These are phyloP conservation scores for Patella vulgata DNA, from an alignment of 1,140 invertebrate species.

Conservation along the genomic window DNA sequence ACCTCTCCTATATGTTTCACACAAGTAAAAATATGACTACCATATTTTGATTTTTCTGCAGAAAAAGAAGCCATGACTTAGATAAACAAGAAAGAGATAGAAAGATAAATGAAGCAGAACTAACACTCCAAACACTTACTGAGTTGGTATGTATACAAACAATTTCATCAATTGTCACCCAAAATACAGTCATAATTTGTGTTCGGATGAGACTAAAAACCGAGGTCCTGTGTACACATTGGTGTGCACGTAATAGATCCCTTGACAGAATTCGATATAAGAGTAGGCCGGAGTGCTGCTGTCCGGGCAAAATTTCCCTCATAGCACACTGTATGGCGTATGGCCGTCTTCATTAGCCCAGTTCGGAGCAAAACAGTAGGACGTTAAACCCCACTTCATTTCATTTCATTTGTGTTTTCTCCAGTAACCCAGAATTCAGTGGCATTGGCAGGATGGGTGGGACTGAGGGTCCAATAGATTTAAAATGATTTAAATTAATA, in stretches of 20 bases:
- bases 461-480: not conserved
- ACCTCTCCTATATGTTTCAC: not conserved
- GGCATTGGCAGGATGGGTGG: not conserved
- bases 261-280: no score
- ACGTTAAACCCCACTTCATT: no score
- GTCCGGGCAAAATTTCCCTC: no score
- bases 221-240: no score
- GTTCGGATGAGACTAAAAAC: no score
- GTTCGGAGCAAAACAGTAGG: no score
- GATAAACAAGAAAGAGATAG: conserved; percentile 34
- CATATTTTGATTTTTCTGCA: conserved; percentile 18
- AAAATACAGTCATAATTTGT: not conserved
- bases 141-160: conserved; percentile 40
- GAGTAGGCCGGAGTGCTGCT: no score
- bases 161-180: not conserved
- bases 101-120: conserved; percentile 44
- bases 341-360: no score
- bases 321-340: no score
- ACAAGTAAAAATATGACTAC: not conserved
- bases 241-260: no score
- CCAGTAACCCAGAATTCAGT: not conserved
- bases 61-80: conserved; percentile 32
- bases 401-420: not conserved
- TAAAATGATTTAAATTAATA: no score
- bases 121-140: conserved; percentile 35